These are phyloP conservation scores for Sebastes aleutianus DNA, from an alignment of 2,797 vertebrate species.

Conservation along the genomic window DNA sequence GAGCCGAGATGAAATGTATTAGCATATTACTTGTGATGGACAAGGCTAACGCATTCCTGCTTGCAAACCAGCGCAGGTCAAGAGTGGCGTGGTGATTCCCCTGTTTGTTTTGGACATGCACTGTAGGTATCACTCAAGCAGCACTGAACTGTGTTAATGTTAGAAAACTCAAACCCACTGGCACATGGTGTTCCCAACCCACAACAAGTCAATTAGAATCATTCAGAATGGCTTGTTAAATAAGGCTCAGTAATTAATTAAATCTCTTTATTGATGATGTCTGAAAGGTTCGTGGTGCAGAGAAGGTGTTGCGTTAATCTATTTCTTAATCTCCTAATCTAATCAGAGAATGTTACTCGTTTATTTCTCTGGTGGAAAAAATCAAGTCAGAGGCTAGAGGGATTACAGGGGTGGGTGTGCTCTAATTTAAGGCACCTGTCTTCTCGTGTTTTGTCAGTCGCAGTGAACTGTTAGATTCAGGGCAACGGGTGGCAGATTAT, in stretches of 20 bases:
- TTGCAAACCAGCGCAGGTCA: not conserved
- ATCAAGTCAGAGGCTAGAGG: not conserved
- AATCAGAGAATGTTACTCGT: constrained; percentile 43
- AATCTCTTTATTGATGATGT: constrained; percentile 54
- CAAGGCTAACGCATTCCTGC: not conserved
- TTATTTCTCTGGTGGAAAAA: constrained; percentile 30
- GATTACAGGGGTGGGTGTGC: not conserved
- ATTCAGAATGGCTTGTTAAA: constrained; percentile 48
- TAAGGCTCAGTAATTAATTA: constrained; percentile 55
- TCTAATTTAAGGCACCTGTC: constrained; percentile 35
- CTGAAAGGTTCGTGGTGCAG: constrained; percentile 41
- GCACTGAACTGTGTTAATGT: not conserved
- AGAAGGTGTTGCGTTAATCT: constrained; percentile 51
- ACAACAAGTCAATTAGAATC: constrained; percentile 35
- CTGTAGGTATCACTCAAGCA: not conserved
- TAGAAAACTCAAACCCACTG: not conserved
- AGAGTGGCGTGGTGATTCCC: not conserved
- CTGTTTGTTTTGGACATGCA: not conserved
- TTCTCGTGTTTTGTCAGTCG: constrained; percentile 31
- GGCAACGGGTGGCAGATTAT: not conserved
- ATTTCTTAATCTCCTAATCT: constrained; percentile 58
- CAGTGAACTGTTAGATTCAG: not conserved
- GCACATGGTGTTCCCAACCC: not conserved
- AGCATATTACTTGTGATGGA: constrained; percentile 8
- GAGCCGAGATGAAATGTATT: not conserved